phyloP scores from a whole-genome alignment of 2,113 vertebrate genomes.

The Chaenocephalus aceratus region DNA sequence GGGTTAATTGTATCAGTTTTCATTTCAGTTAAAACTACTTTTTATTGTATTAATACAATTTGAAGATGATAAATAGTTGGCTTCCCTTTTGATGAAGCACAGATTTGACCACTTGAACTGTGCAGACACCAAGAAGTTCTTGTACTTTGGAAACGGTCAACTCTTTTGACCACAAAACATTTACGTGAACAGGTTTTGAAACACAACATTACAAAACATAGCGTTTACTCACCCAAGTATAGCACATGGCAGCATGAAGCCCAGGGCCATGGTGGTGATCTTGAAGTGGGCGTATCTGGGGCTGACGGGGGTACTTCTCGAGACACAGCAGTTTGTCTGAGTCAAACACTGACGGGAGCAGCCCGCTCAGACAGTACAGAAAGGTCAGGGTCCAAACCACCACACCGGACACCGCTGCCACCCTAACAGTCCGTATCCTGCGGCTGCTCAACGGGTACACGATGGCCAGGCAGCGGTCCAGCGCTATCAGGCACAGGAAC shows the following conservation, averaged over 20 bases:
- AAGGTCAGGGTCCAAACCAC: conserved; percentile 77
- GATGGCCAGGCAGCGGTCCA: conserved; percentile 84
- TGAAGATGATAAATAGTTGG: background rate
- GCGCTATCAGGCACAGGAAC: conserved; percentile 84
- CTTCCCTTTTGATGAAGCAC: background rate
- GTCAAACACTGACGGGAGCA: conserved; percentile 81
- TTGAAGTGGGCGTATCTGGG: conserved; percentile 78
- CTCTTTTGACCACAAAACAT: background rate
- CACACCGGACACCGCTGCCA: conserved; percentile 65
- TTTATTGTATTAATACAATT: background rate
- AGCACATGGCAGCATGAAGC: conserved; percentile 82
- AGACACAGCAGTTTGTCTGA: conserved; percentile 67
- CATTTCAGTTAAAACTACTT: too few relatives aligned
- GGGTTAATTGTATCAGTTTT: background rate
- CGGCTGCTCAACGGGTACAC: conserved; percentile 80
- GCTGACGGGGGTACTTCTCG: conserved; percentile 77
- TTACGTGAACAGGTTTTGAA: background rate
- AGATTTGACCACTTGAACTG: background rate
- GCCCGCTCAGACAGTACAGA: conserved; percentile 83
- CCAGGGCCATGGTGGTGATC: conserved; percentile 71
- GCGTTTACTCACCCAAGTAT: conserved; percentile 80
- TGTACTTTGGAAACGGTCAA: background rate
- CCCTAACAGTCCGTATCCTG: conserved; percentile 71
- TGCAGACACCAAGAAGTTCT: background rate
- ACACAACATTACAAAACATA: background rate